Percentiles rank a stretch among this genome's conserved stretches.
Conservation (phyloP, 2,113 vertebrate species). For the Asarcornis scutulata region DNA sequence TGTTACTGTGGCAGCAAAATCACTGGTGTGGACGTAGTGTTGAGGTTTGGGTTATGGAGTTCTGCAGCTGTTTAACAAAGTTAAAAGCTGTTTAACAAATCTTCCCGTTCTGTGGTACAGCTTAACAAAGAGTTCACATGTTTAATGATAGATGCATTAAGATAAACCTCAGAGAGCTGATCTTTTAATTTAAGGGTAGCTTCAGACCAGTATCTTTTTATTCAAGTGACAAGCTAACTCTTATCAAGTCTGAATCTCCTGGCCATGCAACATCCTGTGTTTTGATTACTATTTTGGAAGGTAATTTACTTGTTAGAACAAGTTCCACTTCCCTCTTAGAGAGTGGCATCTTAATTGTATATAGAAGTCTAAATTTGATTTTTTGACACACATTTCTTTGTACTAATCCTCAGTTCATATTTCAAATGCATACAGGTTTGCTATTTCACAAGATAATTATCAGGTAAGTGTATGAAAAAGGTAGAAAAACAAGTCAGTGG, state of each 20-base stretch:
- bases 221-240: neutral
- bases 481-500: neutral
- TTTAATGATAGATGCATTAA: neutral
- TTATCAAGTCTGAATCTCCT: neutral
- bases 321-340: neutral
- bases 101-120: neutral
- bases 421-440: neutral
- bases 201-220: neutral
- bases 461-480: neutral
- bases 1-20: neutral
- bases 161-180: neutral
- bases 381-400: neutral
- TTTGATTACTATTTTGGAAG: neutral
- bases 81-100: neutral
- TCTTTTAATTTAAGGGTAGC: neutral
- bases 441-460: neutral
- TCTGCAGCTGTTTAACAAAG: neutral
- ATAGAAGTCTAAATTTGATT: neutral
- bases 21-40: too few species aligned
- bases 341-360: neutral
- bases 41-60: neutral
- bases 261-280: neutral
- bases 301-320: neutral
- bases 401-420: neutral
- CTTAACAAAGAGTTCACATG: neutral